phyloP scores from a whole-genome alignment of 2,797 vertebrate genomes.

The Natrix natrix region DNA sequence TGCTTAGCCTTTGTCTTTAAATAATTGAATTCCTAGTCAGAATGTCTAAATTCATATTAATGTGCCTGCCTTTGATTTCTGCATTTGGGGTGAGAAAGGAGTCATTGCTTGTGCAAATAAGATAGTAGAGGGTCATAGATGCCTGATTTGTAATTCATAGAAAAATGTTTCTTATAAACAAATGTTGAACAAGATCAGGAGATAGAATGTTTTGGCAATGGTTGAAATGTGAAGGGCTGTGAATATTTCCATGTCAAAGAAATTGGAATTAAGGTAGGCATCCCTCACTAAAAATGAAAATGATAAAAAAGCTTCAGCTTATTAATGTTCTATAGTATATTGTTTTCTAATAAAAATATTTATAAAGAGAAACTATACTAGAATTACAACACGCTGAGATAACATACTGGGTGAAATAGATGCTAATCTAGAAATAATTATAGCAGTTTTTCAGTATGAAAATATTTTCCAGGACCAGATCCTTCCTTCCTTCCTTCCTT shows the following conservation, averaged over 20 bases:
- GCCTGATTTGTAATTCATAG: constrained; percentile 20
- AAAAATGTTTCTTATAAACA: not conserved
- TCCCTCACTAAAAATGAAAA: constrained; percentile 19
- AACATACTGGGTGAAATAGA: constrained; percentile 38
- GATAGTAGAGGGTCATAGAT: constrained; percentile 4
- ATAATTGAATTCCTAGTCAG: constrained; percentile 24
- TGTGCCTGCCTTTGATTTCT: constrained; percentile 28
- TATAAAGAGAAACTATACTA: constrained; percentile 12
- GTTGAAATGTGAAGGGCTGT: constrained; percentile 1
- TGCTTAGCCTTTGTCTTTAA: constrained; percentile 31
- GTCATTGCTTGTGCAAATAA: constrained; percentile 19
- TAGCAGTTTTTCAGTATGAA: constrained; percentile 27
- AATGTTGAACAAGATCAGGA: constrained; percentile 2
- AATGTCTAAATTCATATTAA: constrained; percentile 39
- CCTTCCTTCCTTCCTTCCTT: not conserved
- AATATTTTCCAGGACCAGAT: constrained; percentile 19
- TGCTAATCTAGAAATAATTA: constrained; percentile 31
- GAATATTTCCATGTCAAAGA: constrained; percentile 6
- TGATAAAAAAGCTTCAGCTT: constrained; percentile 10
- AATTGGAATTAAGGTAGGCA: not conserved
- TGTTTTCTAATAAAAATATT: constrained; percentile 45
- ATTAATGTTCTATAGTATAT: constrained; percentile 2
- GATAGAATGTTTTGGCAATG: not conserved
- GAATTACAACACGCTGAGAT: constrained; percentile 30
- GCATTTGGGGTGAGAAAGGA: not conserved